Percentiles rank a stretch among this genome's conserved stretches.
These are phyloP conservation scores for Esperia sulphurella DNA, from an alignment of 2,888 invertebrate species.

Conservation along the genomic window DNA sequence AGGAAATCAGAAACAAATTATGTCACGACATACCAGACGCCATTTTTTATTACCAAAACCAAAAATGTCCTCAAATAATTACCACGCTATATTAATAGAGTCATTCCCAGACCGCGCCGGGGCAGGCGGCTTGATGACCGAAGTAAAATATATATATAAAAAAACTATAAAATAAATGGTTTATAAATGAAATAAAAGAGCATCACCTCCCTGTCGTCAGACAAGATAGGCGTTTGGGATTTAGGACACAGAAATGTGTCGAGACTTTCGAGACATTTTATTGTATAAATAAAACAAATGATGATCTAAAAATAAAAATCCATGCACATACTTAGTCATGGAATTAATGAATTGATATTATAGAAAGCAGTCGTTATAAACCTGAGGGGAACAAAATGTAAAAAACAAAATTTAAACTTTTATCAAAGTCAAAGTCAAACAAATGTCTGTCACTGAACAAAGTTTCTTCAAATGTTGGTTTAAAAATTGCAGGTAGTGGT, in stretches of 20 bases:
- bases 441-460: no score
- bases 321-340: not conserved
- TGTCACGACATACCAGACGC: not conserved
- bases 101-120: conserved; percentile 38
- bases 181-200: conserved; percentile 57
- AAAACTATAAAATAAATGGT: conserved; percentile 53
- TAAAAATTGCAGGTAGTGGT: no score
- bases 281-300: no score
- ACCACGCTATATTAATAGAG: conserved; percentile 59
- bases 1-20: conserved; percentile 1
- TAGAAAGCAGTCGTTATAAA: no score
- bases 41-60: not conserved
- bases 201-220: conserved; percentile 43
- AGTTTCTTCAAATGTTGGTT: no score
- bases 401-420: no score
- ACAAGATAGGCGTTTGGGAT: conserved; percentile 27
- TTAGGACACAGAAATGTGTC: conserved; percentile 19
- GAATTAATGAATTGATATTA: no score
- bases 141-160: conserved; percentile 16
- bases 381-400: no score
- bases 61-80: conserved; percentile 39
- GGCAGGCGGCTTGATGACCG: conserved; percentile 13
- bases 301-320: not conserved
- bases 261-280: conserved; percentile 15
- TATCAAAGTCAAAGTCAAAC: no score